Conservation (phyloP, 2,888 invertebrate genomes). For the Zaprionus lineosus region DNA sequence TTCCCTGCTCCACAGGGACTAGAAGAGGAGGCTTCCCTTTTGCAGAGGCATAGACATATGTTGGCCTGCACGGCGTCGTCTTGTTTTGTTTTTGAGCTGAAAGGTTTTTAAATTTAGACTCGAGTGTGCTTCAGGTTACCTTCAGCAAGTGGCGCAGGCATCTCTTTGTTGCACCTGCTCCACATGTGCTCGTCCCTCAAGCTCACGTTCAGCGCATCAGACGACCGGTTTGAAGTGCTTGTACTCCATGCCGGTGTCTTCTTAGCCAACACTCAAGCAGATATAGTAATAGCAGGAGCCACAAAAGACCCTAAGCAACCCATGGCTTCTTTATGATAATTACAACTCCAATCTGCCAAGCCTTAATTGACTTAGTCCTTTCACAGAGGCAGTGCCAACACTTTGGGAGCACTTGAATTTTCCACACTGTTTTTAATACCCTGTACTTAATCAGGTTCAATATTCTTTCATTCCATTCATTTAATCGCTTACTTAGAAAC, state of each 20-base stretch:
- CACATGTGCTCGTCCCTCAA: conserved; percentile 25
- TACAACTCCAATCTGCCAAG: conserved; percentile 62
- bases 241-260: conserved; percentile 44
- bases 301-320: conserved; percentile 18
- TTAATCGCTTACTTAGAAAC: too few relatives aligned
- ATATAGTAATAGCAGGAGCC: conserved; percentile 14
- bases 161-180: conserved; percentile 13
- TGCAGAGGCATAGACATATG: conserved; percentile 12
- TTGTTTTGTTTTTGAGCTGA: conserved; percentile 42
- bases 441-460: too few relatives aligned
- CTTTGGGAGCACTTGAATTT: conserved; percentile 4
- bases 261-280: conserved; percentile 6
- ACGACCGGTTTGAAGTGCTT: conserved; percentile 53
- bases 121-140: conserved; percentile 60
- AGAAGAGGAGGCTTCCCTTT: too few relatives aligned
- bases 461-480: too few relatives aligned
- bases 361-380: conserved; percentile 65
- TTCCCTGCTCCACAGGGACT: conserved; percentile 11
- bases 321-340: conserved; percentile 64
- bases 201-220: conserved; percentile 36
- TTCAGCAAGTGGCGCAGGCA: conserved; percentile 46
- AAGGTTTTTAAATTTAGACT: conserved; percentile 64
- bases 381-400: conserved; percentile 29
- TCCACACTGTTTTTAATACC: too few relatives aligned
- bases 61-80: background rate